Base-by-base conservation (phyloP, 2,888 invertebrate genomes). In the Tipula helvola region DNA sequence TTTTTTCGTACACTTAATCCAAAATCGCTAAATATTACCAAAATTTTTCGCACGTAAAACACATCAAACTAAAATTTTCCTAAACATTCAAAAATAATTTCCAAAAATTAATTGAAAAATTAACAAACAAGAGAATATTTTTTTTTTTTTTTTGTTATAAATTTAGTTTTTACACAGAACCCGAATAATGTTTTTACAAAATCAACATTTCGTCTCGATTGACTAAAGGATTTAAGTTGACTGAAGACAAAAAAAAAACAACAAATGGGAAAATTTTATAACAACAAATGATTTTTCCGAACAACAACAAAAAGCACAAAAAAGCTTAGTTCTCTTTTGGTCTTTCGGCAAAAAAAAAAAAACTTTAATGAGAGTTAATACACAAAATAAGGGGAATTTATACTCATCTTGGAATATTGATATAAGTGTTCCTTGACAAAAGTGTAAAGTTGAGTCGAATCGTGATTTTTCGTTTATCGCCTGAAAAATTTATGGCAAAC, bases 221-320 rank as follows among this genome's bases (percentile, higher is more conserved):
- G 71, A 71, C 71, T 71, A 71, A 71, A 71, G 71, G 71, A 71
- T 71, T 71, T 71, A 71, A 71, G 71, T 71, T 71, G 71, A 71
- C 71, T 71, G 71, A 71, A n/a, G n/a, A 71, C 4, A 18, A 71
- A 28, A 28, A 28, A 71, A 18, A 71, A 71, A 71, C 18, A 71
- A 71, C 71, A 71, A 18, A 71, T 28, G 71, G 12, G 28, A 71
- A 71, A 28, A 28, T 71, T 52, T 12, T 71, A 28, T 28, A 71
- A 71, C 71, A 71, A 71, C 71, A 71, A 71, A 71, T 71, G 28
- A 28, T 8, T 71, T 57, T 71, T 28, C 28, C 28, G 3, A 18
- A 57, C 16, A 57, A 52, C 28, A 52, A 41, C 41, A 8, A 52
- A 52, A 52, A n/a, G 3, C 16, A 57, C 16, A 18, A 18, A 71